Evolutionary conservation across 2,888 invertebrate species (phyloP), one percentile per base, ranked within the genome.

Genomic region (Lithophane leautieri): DNA sequence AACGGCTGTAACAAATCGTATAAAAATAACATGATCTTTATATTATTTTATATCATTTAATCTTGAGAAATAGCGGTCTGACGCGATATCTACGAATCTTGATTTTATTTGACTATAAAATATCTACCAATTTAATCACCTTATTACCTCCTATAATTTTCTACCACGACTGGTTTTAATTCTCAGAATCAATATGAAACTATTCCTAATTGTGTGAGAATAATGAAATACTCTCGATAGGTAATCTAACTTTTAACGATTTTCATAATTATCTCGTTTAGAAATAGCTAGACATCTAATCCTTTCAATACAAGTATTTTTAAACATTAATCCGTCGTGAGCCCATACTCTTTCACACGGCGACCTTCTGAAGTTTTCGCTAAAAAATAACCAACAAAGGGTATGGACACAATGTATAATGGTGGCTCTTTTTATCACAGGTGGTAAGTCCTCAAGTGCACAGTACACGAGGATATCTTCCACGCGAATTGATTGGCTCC

Each of bases 371-470:
- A 81, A 86, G 75, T 78, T 74, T 86, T 74, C 25, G 86, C 82
- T 89, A 92, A 90, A 94, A 94, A 94, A 93, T 91, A 87, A 65
- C 73, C 65, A 86, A 93, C 93, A 94, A 93, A 93, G 92, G 90
- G 91, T 89, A 89, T 88, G 88, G 84, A 73, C 70, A 92, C 88
- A 91, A 90, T 89, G 86, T 76, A 86, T 88, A 90, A 90, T 89
- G 83, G 88, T 81, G 79, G 87, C 65, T 67, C 90, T 93, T 94
- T 95, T 95, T 94, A 93, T 93, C 89, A 88, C 94, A 96, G 94
- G 95, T 96, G 95, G 94, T 92, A 92, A 94, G 92, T 92, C 90
- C 91, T 95, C 93, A 96, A 96, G 95, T 96, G 96, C 90, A 89
- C 94, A 94, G 91, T 93, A 92, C 89, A 92, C 92, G 93, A 89